Evolutionary conservation across 2,888 invertebrate species (phyloP).

Genomic region (Plutella xylostella): DNA sequence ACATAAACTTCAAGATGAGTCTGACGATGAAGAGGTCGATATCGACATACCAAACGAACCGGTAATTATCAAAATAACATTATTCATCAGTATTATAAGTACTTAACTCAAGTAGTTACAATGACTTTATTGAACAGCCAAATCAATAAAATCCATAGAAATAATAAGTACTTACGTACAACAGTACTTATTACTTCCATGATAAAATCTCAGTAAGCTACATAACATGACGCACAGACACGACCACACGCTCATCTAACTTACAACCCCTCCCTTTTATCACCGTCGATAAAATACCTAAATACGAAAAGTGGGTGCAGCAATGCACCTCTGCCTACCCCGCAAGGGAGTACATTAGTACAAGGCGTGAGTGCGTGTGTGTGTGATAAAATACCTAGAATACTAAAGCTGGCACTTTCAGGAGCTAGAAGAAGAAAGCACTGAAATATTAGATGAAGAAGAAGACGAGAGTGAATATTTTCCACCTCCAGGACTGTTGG

Average conservation of each 20-base stretch:
- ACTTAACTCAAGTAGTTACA: not conserved
- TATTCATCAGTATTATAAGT: not conserved
- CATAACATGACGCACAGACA: no score
- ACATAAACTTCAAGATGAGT: constrained; percentile 29
- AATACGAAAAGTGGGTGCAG: not conserved
- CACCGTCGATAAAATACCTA: not conserved
- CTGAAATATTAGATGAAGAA: constrained; percentile 20
- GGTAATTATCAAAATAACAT: not conserved
- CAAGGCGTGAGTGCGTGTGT: no score
- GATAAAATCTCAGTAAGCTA: not conserved
- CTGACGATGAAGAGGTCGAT: constrained; percentile 29
- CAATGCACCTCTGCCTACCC: not conserved
- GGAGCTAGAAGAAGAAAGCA: constrained; percentile 36
- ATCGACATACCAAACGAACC: constrained; percentile 35
- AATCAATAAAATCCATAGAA: not conserved
- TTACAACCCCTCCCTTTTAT: constrained; percentile 1
- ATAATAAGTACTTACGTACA: no score
- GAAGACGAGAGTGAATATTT: constrained; percentile 47
- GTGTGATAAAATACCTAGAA: no score
- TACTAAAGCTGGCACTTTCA: no score
- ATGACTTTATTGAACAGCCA: not conserved
- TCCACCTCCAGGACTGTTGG: constrained; percentile 42
- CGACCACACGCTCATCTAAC: not conserved
- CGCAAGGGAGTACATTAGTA: no score
- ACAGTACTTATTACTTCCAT: no score